Evolutionary conservation across 2,113 vertebrate genomes (phyloP).

Genomic region (Astatoreochromis straeleni): DNA sequence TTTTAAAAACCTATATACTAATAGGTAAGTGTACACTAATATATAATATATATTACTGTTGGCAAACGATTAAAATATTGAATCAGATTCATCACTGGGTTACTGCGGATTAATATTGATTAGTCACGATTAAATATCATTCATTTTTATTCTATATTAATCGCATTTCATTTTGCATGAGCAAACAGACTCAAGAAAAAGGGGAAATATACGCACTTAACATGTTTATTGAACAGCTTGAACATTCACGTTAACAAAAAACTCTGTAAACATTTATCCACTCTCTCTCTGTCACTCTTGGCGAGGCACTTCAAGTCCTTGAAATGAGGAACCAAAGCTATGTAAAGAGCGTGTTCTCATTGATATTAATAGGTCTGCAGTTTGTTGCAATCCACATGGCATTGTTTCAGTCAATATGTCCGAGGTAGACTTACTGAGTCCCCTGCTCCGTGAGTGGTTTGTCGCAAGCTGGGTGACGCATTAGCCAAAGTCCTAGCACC

Average conservation of each 20-base stretch:
- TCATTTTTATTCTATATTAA: not conserved
- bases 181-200: not conserved
- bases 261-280: not conserved
- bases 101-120: not conserved
- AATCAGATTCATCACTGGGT: not conserved
- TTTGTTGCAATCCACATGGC: not conserved
- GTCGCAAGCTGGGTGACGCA: not conserved
- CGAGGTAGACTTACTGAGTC: fast-evolving
- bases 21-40: not conserved
- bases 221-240: not conserved
- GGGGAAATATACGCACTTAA: fast-evolving
- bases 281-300: not conserved
- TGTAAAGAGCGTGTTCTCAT: not conserved
- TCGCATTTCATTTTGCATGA: not conserved
- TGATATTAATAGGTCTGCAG: not conserved
- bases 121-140: not conserved
- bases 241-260: not conserved
- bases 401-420: not conserved
- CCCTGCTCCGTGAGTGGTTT: not conserved
- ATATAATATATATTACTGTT: not conserved
- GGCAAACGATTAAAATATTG: not conserved
- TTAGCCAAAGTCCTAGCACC: not conserved
- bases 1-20: fast-evolving
- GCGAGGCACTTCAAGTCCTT: fast-evolving
- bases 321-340: not conserved